phyloP scores from a whole-genome alignment of 2,888 invertebrate genomes.

The Pristionchus maxplancki region DNA sequence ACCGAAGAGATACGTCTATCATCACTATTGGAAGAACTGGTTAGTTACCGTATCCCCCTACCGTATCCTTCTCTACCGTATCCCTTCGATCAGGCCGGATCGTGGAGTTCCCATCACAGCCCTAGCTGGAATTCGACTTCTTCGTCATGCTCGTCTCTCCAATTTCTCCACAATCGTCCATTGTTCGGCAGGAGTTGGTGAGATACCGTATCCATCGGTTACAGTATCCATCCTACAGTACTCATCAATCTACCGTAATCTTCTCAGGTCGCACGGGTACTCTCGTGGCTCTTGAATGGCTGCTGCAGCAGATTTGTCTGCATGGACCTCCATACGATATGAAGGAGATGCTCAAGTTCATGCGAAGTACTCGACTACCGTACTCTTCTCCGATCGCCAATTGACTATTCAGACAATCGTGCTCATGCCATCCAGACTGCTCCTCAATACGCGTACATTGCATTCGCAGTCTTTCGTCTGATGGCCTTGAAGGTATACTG shows the following conservation, averaged over 20 bases:
- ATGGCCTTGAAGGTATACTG: conserved; percentile 2
- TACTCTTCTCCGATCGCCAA: not conserved
- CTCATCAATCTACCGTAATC: not conserved
- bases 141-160: conserved; percentile 48
- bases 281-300: conserved; percentile 27
- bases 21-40: conserved; percentile 36
- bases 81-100: not conserved
- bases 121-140: conserved; percentile 59
- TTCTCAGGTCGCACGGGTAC: conserved; percentile 24
- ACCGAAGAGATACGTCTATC: conserved; percentile 1
- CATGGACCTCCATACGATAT: conserved; percentile 3
- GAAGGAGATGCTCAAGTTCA: conserved; percentile 24
- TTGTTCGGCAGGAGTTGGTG: conserved; percentile 29
- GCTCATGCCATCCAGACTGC: conserved; percentile 33
- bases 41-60: not conserved
- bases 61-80: not conserved
- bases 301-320: not conserved
- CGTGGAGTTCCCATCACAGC: conserved; percentile 48
- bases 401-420: not conserved
- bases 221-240: not conserved
- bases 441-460: conserved; percentile 20
- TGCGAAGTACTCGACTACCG: conserved; percentile 11
- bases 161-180: conserved; percentile 16
- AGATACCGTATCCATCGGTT: not conserved
- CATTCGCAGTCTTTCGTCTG: not conserved